Base-by-base conservation (phyloP, 2,888 invertebrate genomes). In the Rugalucina vietnamica region DNA sequence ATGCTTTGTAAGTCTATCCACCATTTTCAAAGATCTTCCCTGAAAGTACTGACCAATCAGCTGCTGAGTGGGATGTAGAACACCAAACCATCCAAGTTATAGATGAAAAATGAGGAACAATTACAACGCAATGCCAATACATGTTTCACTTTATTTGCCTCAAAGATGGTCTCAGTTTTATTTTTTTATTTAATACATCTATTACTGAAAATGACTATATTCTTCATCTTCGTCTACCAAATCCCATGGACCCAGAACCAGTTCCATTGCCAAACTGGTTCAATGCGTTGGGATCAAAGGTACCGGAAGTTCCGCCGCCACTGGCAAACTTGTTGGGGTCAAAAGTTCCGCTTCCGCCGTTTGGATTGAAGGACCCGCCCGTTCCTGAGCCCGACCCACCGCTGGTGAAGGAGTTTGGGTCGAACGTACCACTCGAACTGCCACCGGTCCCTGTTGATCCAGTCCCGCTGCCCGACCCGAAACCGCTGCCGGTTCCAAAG, bases 251-350 rank as follows among this genome's bases (percentile, higher is more conserved):
- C 24, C 73, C 37, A 3, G 54, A 70, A 21, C 70, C 71, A 10
- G 39, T 76, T 27, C 57, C 27, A n/a, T 65, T 54, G 8, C 76
- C 77, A 32, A 54, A 70, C 14, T 43, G 18, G 34, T 81, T 77
- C n/a, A 81, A 60, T 14, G 76, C 73, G 37, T 77, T 81, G 14
- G 81, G 81, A 69, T 81, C 81, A 27, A 81, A 77, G 12, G 72
- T 1, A 12, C 72, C 72, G 34, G 72, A 72, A 2, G 72, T 72
- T 18, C 72, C 72, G 10, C 72, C 72, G 1, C 72, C 72, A 37
- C 27, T n/a, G 1, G 49, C 27, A 29, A 43, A 72, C 24, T 72
- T 72, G 29, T 72, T 72, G 1, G 72, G 72, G 34, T 72, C 72
- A 72, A 39, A 72, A n/a, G 72, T 72, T 5, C 72, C 72, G 27